Evolutionary conservation across 2,113 vertebrate genomes (phyloP).

Genomic region (Hippocampus abdominalis): DNA sequence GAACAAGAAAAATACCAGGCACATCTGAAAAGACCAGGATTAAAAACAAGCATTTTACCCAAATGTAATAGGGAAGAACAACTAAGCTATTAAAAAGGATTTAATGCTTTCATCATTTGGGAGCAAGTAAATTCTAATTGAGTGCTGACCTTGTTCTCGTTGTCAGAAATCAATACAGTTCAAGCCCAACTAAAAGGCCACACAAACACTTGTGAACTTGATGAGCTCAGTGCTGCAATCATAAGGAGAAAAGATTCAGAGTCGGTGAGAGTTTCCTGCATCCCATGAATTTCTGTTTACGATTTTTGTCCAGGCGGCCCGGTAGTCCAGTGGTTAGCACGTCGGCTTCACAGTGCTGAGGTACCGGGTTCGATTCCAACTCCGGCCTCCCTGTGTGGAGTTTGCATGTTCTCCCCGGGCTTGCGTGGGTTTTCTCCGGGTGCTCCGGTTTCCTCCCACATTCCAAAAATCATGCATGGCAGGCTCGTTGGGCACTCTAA

Average conservation of each 20-base stretch:
- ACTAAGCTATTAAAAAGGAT: constrained; percentile 27
- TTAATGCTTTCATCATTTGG: constrained; percentile 35
- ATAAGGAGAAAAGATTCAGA: constrained; percentile 1
- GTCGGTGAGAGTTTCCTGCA: not conserved
- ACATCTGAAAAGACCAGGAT: not conserved
- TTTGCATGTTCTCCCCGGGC: too few species aligned
- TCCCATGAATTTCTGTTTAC: not conserved
- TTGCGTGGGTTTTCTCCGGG: too few species aligned
- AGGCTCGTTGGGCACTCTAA: too few species aligned
- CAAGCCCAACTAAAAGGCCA: constrained; percentile 51
- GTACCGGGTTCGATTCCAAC: too few species aligned
- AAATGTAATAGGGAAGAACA: constrained; percentile 1
- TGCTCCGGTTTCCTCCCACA: too few species aligned
- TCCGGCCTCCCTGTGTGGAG: too few species aligned
- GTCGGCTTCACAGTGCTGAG: too few species aligned
- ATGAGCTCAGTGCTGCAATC: constrained; percentile 3
- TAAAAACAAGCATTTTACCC: not conserved
- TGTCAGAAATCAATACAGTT: constrained; percentile 55
- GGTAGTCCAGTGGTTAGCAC: too few species aligned
- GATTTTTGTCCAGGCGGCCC: not conserved
- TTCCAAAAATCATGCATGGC: too few species aligned
- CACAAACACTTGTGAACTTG: constrained; percentile 41
- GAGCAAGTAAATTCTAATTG: constrained; percentile 48
- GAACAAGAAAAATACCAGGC: not conserved
- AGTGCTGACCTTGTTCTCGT: constrained; percentile 48